Evolutionary conservation across 2,888 invertebrate genomes (phyloP), one percentile per base, ranked within the genome.

Genomic region (Plebejus melissa): DNA sequence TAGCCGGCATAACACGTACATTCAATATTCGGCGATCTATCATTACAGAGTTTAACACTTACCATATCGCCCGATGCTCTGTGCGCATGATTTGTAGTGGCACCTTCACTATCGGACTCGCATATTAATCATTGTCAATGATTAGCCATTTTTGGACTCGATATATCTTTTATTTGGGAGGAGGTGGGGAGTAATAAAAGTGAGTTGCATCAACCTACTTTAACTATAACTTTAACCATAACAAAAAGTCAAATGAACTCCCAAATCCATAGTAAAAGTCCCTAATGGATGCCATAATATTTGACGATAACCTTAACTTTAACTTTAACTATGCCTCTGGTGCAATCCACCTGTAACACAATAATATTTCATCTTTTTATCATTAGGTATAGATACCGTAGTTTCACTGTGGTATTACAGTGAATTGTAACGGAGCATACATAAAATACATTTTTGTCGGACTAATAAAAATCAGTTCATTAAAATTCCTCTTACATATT

Each of bases 1-100:
- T 22, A 5, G 22, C 58, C 2, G 22, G 58, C 22, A 58, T 38
- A 38, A 38, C 16, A 16, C 50, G 36, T 74, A 71, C 60, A 69
- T 76, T 76, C 71, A 74, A 74, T 74, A 76, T 77, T 69, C 58
- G 22, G 22, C 22, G 74, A 72, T 58, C 32, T 60, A 65, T 74
- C 76, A 46, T 65, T 72, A 74, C 72, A 32, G 36, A 58, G 76
- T 46, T 72, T 60, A 69, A 69, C 54, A 74, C 46, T 74, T 65
- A 69, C 38, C 70, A 70, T 41, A 70, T 70, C 70, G 70, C 2
- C 6, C 41, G 7, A 38, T 4, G 41, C 41, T 38, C 41, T 22
- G 70, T 70, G 16, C 41, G 28, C 28, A 9, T 60, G 60, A 60
- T 60, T 60, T 60, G 22, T 28, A 11, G 22, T 60, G 60, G 60